Conservation (phyloP, 2,888 invertebrate species). For the Tetragonula carbonaria region DNA sequence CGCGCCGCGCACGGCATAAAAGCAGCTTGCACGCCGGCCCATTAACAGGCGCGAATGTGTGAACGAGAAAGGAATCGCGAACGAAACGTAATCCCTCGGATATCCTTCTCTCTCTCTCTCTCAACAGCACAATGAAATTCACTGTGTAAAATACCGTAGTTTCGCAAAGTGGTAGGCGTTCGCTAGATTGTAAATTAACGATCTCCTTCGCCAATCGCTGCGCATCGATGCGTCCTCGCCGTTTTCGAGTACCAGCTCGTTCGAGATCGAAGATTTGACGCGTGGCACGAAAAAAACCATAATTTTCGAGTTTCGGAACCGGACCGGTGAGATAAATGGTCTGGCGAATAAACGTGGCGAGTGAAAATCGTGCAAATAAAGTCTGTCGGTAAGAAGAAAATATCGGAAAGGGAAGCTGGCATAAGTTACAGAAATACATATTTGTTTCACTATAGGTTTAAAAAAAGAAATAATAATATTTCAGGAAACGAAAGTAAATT, state of each 20-base stretch:
- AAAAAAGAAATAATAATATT: too few species aligned
- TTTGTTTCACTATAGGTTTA: too few species aligned
- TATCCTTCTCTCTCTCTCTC: background rate
- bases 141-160: too few species aligned
- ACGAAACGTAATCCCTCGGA: slow-evolving; percentile 51
- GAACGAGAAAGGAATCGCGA: slow-evolving; percentile 60
- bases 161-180: slow-evolving; percentile 36
- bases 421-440: too few species aligned
- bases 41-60: slow-evolving; percentile 71
- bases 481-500: too few species aligned
- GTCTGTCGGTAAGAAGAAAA: too few species aligned
- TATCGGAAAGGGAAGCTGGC: too few species aligned
- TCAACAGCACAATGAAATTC: slow-evolving; percentile 51
- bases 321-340: too few species aligned
- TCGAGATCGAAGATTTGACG: background rate
- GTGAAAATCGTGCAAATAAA: too few species aligned
- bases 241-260: background rate
- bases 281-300: background rate
- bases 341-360: too few species aligned
- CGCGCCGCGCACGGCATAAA: slow-evolving; percentile 73
- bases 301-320: too few species aligned
- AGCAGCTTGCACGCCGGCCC: slow-evolving; percentile 33
- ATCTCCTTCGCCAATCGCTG: slow-evolving; percentile 21
- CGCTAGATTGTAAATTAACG: slow-evolving; percentile 55
- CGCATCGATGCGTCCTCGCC: background rate